phyloP scores from a whole-genome alignment of 2,797 vertebrate species.

The Karalla daura region DNA sequence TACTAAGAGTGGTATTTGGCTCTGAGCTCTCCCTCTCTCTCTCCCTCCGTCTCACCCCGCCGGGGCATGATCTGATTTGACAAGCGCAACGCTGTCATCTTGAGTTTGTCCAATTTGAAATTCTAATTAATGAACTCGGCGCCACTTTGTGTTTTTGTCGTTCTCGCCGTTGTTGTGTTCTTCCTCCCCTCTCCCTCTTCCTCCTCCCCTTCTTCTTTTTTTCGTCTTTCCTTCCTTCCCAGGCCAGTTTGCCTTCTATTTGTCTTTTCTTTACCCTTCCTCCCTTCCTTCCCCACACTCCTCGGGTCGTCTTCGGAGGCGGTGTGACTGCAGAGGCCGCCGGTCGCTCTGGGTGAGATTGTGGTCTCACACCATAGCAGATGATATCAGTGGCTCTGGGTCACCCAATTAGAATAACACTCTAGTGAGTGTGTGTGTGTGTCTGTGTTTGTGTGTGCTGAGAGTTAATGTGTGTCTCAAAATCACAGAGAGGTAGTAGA shows the following conservation, averaged over 20 bases:
- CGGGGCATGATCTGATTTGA: conserved; percentile 85
- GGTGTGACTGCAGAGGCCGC: conserved; percentile 42
- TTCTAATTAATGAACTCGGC: conserved; percentile 86
- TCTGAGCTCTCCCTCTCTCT: conserved; percentile 64
- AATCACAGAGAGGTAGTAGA: conserved; percentile 50
- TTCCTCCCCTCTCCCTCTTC: conserved; percentile 17
- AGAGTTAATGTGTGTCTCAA: neutral
- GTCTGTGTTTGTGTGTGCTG: conserved; percentile 19
- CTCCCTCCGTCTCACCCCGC: conserved; percentile 63
- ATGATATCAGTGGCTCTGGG: conserved; percentile 74
- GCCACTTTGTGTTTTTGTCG: conserved; percentile 78
- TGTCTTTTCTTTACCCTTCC: conserved; percentile 73
- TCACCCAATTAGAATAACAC: conserved; percentile 64
- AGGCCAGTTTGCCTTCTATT: conserved; percentile 72
- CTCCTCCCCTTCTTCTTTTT: conserved; percentile 32
- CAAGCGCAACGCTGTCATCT: conserved; percentile 84
- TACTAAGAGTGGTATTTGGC: conserved; percentile 74
- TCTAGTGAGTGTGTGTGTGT: too few relatives aligned
- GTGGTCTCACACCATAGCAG: conserved; percentile 64
- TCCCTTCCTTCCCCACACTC: conserved; percentile 41
- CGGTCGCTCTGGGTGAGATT: conserved; percentile 55
- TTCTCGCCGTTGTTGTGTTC: conserved; percentile 32
- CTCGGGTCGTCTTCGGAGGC: conserved; percentile 41
- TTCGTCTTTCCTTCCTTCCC: conserved; percentile 43
- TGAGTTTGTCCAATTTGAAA: conserved; percentile 86